Conservation (phyloP, 2,113 vertebrate species). For the Microtus richardsoni region DNA sequence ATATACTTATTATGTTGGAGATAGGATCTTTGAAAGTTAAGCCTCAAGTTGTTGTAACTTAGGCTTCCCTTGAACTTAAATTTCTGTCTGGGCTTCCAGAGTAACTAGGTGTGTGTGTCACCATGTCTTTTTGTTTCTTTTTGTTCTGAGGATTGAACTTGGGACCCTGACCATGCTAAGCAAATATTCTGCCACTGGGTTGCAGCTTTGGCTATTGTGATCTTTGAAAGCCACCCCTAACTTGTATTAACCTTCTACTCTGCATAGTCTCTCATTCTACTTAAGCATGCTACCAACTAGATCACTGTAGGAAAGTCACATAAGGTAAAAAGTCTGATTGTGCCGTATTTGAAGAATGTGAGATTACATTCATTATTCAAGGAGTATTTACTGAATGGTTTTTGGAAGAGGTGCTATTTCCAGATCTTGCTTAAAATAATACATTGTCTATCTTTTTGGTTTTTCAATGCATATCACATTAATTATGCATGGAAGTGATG, state of each 20-base stretch:
- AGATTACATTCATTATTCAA: background rate
- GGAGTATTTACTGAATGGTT: background rate
- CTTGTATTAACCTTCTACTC: background rate
- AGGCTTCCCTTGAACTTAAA: background rate
- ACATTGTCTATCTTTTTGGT: conserved; percentile 31
- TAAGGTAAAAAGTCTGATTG: background rate
- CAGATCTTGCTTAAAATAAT: conserved; percentile 22
- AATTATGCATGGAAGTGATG: background rate
- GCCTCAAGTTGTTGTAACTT: background rate
- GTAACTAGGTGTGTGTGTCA: background rate
- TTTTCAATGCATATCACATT: background rate
- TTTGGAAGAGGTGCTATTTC: background rate
- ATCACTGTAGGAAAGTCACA: background rate
- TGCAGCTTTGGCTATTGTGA: background rate
- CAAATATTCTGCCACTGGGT: background rate
- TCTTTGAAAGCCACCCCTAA: background rate
- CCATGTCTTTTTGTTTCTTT: background rate
- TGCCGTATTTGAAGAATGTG: background rate
- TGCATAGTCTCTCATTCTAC: background rate
- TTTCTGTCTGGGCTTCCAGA: background rate
- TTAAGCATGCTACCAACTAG: background rate
- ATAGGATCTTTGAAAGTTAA: background rate
- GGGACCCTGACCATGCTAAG: background rate
- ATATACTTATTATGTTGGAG: background rate
- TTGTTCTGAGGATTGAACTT: background rate